Evolutionary conservation across 2,797 vertebrate genomes (phyloP), one percentile per base, ranked within the genome.

Genomic region (Cynopterus sphinx): DNA sequence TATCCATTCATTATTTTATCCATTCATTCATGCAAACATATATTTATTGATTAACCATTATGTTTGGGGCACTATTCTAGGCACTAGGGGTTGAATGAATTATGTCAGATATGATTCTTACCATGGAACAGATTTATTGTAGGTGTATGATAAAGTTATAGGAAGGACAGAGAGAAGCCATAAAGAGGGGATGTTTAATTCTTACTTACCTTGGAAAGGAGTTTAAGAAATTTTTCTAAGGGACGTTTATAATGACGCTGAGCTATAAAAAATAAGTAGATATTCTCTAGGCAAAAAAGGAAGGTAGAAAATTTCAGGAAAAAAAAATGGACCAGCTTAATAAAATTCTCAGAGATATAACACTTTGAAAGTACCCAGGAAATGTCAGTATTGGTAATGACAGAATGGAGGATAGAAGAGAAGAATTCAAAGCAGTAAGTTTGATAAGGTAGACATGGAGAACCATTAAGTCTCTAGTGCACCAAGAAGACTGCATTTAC

Each of bases 191-290:
- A 61, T 75, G 16, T 15, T 46, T 86, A 36, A 74, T 68, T 81
- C 9, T 68, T 87, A 68, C 17, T 51, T 87, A 68, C 17, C 49
- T 77, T 26, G 68, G 21, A 57, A 75, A 71, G 28, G 5, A n/a
- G 51, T 46, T 86, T 65, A 55, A 87, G 13, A 85, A 9, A 19
- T 7, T 90, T 53, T 91, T 73, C 43, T 87, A 21, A 74, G 9
- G n/a, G 57, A 43, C 26, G 13, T 9, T 49, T n/a, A 49, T 49
- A 51, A 55, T 36, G 36, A 39, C 36, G 5, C 9, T 53, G 53
- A 87, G 2, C 17, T 79, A 0, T 79, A 39, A 57, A 78, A 55
- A 28, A 33, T 63, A 53, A 49, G 12, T 5, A 67, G 24, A 79
- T 70, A 5, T 51, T 91, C 31, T 81, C 46, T 12, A 78, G 57